Base-by-base conservation (phyloP, 2,113 vertebrate genomes). In the Cromileptes altivelis region DNA sequence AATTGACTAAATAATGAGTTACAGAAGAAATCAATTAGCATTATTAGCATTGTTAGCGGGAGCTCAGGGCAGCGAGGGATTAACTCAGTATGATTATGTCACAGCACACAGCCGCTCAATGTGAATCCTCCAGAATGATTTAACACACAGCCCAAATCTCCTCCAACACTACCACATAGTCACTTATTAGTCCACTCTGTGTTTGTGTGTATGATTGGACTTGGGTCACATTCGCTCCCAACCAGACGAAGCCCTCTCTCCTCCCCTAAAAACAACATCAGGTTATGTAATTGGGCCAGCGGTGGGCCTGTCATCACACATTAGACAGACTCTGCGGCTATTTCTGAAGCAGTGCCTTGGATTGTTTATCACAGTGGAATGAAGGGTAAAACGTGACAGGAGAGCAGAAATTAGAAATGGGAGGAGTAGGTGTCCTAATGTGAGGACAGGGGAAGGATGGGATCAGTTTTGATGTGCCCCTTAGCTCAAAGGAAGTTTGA, bases 271-370 rank as follows among this genome's bases (percentile, higher is more conserved):
- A 18, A 25, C 68, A 71, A 19, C 57, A 79, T 75, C 67, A 68
- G 71, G 61, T 87, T 87, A 80, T 73, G 85, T 84, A 71, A 80
- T 62, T 52, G 33, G 61, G 21, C 53, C 63, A 62, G 58, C 4
- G 14, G 80, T 58, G 67, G 23, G 65, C 70, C 76, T 62, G 71
- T 82, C 71, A 4, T 68, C 21, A 11, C 77, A 86, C 84, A 86
- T 89, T 84, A 84, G 45, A 73, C 55, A 8, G 21, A 56, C 52
- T 63, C 14, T 1, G 21, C 55, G 21, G 72, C 61, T 81, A 78
- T 85, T 81, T 81, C 74, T 79, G 75, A 75, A 71, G 40, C 72
- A 52, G 55, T 2, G 50, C 68, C 72, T 65, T 55, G 5, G 62
- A 53, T 68, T 64, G 56, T 88, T 85, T 65, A 67, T 85, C 42